Evolutionary conservation across 2,888 invertebrate species (phyloP).

Genomic region (Caenorhabditis becei): DNA sequence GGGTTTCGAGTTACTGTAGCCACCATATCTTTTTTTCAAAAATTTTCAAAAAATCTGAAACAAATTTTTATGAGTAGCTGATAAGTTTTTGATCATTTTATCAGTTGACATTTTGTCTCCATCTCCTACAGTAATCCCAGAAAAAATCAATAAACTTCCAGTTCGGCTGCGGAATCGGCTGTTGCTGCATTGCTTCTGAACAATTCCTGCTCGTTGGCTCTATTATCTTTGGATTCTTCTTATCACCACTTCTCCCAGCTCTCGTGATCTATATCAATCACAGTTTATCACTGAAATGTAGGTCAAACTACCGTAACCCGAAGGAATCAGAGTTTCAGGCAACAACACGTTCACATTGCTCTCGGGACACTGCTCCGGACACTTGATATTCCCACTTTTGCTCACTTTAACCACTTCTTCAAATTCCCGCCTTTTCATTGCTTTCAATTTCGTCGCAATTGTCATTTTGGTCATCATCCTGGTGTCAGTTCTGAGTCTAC

Average conservation of each 20-base stretch:
- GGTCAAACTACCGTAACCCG: not conserved
- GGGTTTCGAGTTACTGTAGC: no score
- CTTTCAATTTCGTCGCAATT: conserved; percentile 72
- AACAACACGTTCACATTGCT: conserved; percentile 61
- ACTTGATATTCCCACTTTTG: conserved; percentile 69
- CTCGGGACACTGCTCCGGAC: conserved; percentile 70
- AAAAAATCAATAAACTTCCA: conserved; percentile 17
- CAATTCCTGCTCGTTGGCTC: conserved; percentile 61
- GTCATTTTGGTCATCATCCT: conserved; percentile 73
- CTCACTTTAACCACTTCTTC: conserved; percentile 64
- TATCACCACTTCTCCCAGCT: conserved; percentile 61
- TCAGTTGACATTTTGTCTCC: no score
- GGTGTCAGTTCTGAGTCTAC: conserved; percentile 72
- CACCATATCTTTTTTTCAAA: no score
- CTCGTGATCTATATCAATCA: conserved; percentile 62
- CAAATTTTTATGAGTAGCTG: no score
- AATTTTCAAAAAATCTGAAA: no score
- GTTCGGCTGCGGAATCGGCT: conserved; percentile 66
- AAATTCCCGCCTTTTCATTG: conserved; percentile 69
- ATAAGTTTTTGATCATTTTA: no score
- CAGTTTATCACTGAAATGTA: conserved; percentile 61
- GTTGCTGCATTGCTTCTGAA: conserved; percentile 65
- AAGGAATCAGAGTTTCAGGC: no score
- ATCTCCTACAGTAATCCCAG: no score
- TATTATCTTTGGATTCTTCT: conserved; percentile 62